phyloP scores from a whole-genome alignment of 2,888 invertebrate genomes.

The Cephus nigrinus region DNA sequence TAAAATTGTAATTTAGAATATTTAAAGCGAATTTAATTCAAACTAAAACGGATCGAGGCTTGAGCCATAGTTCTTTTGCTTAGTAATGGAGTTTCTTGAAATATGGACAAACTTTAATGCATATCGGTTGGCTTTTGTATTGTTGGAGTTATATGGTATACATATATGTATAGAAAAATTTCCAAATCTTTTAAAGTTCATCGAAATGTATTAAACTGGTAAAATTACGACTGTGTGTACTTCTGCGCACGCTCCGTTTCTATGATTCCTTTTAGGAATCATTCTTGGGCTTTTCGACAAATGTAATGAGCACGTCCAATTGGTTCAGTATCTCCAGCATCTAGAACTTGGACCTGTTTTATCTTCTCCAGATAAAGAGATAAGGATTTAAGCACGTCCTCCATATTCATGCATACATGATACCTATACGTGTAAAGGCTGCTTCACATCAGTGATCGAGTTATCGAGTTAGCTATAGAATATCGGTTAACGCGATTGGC shows the following conservation, averaged over 20 bases:
- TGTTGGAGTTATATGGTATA: not conserved
- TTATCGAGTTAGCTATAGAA: not conserved
- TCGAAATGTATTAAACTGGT: not conserved
- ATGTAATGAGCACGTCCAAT: not conserved
- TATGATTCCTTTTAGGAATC: not conserved
- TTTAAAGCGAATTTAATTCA: not conserved
- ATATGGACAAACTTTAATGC: not conserved
- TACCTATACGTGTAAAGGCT: not conserved
- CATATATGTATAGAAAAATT: not conserved
- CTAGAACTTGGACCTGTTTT: not conserved
- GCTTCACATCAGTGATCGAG: not conserved
- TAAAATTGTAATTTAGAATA: not conserved
- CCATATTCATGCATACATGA: not conserved
- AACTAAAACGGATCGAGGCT: not conserved
- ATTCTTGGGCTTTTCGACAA: not conserved
- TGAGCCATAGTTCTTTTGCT: not conserved
- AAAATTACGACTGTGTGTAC: not conserved
- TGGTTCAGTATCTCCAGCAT: not conserved
- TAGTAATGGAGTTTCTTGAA: too few relatives aligned
- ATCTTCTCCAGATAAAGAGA: not conserved
- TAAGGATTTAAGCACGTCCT: not conserved
- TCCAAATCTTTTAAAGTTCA: not conserved
- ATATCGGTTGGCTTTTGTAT: not conserved
- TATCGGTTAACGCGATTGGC: not conserved
- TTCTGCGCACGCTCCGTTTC: not conserved